Percentiles rank a stretch among this genome's conserved stretches.
Evolutionary conservation across 64 coral and sea anemone species (phyloP).

Genomic region (Montipora capricornis): DNA sequence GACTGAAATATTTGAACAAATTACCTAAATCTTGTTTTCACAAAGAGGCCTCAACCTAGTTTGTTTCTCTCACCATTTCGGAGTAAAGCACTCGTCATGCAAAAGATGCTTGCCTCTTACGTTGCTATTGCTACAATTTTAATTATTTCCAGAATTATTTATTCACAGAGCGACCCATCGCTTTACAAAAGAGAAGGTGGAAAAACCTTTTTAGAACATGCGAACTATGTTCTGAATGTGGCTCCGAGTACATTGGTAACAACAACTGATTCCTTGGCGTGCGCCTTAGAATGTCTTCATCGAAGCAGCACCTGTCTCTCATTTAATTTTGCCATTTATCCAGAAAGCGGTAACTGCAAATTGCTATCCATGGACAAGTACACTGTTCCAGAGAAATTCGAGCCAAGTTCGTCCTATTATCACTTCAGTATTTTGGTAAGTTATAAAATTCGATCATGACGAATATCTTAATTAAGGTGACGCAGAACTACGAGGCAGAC

Average conservation of each 20-base stretch:
- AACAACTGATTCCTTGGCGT: neutral
- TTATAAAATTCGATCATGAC: fast-evolving
- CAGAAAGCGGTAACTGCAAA: neutral
- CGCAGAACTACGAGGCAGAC: too few relatives aligned
- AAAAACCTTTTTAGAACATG: neutral
- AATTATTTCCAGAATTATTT: neutral
- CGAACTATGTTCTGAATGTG: neutral
- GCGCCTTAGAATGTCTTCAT: constrained; percentile 2
- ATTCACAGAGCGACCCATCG: neutral
- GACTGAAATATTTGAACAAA: too few relatives aligned
- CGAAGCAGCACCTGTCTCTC: neutral
- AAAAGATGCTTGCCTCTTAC: neutral
- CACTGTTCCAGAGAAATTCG: neutral
- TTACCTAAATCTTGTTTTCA: too few relatives aligned
- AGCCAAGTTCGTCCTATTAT: neutral
- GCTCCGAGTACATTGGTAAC: neutral
- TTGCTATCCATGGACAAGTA: neutral
- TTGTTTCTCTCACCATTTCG: too few relatives aligned
- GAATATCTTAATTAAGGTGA: too few relatives aligned
- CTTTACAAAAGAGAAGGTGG: neutral
- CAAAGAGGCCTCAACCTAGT: too few relatives aligned
- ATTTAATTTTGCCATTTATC: neutral
- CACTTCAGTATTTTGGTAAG: constrained; percentile 4
- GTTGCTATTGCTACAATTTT: neutral
- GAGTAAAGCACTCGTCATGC: too few relatives aligned